A percentile compares a stretch with the other conserved stretches of the same genome.
Conservation (phyloP, 2,113 vertebrate genomes). For the Limanda limanda region DNA sequence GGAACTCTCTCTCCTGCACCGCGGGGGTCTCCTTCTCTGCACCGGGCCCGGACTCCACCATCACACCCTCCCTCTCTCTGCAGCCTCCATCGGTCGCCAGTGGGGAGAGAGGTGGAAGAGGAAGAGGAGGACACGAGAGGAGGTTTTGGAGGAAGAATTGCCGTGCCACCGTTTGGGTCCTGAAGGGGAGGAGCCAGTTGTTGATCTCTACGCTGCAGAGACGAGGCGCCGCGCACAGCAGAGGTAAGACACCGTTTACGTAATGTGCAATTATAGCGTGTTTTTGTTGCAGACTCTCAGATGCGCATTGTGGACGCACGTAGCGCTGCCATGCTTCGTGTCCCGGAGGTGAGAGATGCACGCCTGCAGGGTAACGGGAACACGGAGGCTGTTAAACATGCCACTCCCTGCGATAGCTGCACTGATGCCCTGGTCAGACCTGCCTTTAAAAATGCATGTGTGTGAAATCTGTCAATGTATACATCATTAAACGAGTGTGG, state of each 20-base stretch:
- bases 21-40: slow-evolving; percentile 12
- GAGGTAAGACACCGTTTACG: slow-evolving; percentile 79
- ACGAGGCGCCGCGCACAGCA: slow-evolving; percentile 60
- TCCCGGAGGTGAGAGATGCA: neutral
- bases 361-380: slow-evolving; percentile 55
- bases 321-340: neutral
- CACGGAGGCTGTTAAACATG: slow-evolving; percentile 71
- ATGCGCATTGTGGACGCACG: neutral
- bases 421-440: slow-evolving; percentile 70
- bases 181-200: slow-evolving; percentile 82
- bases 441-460: slow-evolving; percentile 32
- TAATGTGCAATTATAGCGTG: slow-evolving; percentile 47
- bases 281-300: slow-evolving; percentile 39
- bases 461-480: neutral
- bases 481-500: neutral
- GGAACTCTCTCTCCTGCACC: slow-evolving; percentile 19
- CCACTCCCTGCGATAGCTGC: slow-evolving; percentile 83
- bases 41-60: slow-evolving; percentile 17
- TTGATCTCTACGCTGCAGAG: slow-evolving; percentile 70
- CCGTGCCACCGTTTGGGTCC: slow-evolving; percentile 65
- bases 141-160: slow-evolving; percentile 44
- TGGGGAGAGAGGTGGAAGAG: slow-evolving; percentile 48
- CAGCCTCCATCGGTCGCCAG: slow-evolving; percentile 20
- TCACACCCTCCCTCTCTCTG: neutral
- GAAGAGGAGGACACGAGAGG: neutral